Evolutionary conservation across 2,113 vertebrate species (phyloP).

Genomic region (Myrmophylax atrothorax): DNA sequence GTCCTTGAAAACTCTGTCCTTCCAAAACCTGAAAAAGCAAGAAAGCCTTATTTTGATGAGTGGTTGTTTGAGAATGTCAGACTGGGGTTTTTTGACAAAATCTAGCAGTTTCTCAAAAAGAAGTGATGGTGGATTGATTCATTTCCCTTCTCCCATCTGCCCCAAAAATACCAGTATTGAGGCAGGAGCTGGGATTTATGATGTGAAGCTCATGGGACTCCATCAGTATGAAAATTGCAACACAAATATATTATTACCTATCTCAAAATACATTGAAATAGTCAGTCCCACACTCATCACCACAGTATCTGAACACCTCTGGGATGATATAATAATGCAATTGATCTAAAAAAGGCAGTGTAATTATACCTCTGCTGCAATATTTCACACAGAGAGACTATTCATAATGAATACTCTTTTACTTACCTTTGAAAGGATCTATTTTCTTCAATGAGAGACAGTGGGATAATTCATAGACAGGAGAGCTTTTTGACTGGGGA

Average conservation of each 20-base stretch:
- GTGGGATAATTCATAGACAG: conserved; percentile 1
- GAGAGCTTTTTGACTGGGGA: background rate
- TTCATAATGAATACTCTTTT: background rate
- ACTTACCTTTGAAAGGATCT: conserved; percentile 23
- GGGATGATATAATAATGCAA: conserved; percentile 39
- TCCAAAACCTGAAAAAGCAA: background rate
- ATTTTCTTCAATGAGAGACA: conserved; percentile 12
- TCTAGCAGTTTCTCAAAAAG: background rate
- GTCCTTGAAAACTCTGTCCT: background rate
- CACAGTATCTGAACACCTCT: conserved; percentile 26
- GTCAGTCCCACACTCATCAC: conserved; percentile 2
- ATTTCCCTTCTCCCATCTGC: background rate
- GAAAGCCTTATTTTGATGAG: background rate
- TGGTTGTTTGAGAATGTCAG: background rate
- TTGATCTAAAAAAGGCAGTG: conserved; percentile 15
- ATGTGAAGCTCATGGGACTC: background rate
- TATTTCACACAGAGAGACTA: conserved; percentile 2
- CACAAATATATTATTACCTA: conserved; percentile 27
- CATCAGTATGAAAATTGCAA: background rate
- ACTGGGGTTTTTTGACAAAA: background rate
- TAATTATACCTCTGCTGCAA: conserved; percentile 42
- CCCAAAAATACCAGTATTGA: background rate
- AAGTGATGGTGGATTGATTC: background rate
- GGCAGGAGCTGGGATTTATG: background rate
- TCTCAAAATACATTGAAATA: background rate